phyloP scores from a whole-genome alignment of 2,888 invertebrate species.

The Microctonus brassicae region DNA sequence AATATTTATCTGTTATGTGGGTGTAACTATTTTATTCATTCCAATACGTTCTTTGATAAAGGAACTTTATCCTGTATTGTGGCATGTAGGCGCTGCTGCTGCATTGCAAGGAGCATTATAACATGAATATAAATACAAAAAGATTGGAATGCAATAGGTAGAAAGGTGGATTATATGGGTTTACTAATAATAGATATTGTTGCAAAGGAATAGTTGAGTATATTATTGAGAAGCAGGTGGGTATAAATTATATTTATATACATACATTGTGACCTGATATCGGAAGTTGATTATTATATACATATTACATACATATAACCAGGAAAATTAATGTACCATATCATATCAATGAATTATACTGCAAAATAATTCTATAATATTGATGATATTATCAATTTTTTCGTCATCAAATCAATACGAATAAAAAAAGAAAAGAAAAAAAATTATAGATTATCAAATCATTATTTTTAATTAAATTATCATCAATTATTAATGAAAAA shows the following conservation, averaged over 20 bases:
- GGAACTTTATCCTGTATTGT: not conserved
- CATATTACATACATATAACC: no score
- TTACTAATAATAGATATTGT: slow-evolving; percentile 29
- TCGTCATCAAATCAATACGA: not conserved
- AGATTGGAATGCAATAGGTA: slow-evolving; percentile 18
- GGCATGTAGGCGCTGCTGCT: slow-evolving; percentile 1
- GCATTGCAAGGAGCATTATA: not conserved
- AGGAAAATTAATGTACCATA: slow-evolving; percentile 5
- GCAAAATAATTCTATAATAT: not conserved
- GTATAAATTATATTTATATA: slow-evolving; percentile 26
- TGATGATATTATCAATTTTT: not conserved
- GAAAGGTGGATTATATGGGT: slow-evolving; percentile 25
- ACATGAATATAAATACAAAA: not conserved
- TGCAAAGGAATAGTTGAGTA: not conserved
- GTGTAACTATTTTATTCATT: slow-evolving; percentile 9
- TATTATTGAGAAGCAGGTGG: slow-evolving; percentile 40
- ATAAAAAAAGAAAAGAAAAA: not conserved
- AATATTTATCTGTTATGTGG: no score
- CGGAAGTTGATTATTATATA: slow-evolving; percentile 9
- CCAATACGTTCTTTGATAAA: not conserved
- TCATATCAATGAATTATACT: not conserved
- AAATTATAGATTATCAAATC: not conserved
- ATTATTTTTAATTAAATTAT: no score
- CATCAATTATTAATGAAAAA: no score
- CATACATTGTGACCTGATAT: slow-evolving; percentile 33